phyloP scores from a whole-genome alignment of 2,888 invertebrate species.

The Plagiodera versicolora region DNA sequence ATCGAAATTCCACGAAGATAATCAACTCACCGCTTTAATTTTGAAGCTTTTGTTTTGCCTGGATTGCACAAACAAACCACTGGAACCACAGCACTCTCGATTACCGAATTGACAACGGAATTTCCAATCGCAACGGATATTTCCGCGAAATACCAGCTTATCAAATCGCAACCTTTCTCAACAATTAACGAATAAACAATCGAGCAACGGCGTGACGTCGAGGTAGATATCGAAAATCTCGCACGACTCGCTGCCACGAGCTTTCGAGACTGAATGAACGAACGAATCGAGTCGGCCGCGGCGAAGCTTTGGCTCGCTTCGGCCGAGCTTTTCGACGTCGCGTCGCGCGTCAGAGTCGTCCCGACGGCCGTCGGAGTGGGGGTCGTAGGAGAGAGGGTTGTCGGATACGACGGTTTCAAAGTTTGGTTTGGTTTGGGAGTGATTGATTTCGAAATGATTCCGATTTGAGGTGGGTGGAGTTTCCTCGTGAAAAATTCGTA shows the following conservation, averaged over 20 bases:
- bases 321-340: slow-evolving; percentile 25
- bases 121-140: neutral
- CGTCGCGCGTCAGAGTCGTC: slow-evolving; percentile 24
- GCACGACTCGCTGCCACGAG: slow-evolving; percentile 22
- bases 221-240: slow-evolving; percentile 3
- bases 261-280: slow-evolving; percentile 34
- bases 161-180: slow-evolving; percentile 27
- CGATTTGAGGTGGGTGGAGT: neutral
- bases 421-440: slow-evolving; percentile 34
- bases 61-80: slow-evolving; percentile 21
- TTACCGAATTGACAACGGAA: slow-evolving; percentile 17
- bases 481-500: neutral
- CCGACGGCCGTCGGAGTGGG: slow-evolving; percentile 37
- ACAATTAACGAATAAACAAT: slow-evolving; percentile 15
- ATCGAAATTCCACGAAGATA: neutral
- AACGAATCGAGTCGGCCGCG: neutral
- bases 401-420: slow-evolving; percentile 48
- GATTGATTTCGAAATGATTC: neutral
- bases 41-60: slow-evolving; percentile 19
- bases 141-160: slow-evolving; percentile 11
- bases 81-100: slow-evolving; percentile 24
- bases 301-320: slow-evolving; percentile 1
- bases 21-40: slow-evolving; percentile 35
- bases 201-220: slow-evolving; percentile 4
- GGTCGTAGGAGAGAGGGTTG: slow-evolving; percentile 46